These are phyloP conservation scores for Rafetus swinhoei DNA, from an alignment of 2,113 vertebrate genomes.

Conservation along the genomic window DNA sequence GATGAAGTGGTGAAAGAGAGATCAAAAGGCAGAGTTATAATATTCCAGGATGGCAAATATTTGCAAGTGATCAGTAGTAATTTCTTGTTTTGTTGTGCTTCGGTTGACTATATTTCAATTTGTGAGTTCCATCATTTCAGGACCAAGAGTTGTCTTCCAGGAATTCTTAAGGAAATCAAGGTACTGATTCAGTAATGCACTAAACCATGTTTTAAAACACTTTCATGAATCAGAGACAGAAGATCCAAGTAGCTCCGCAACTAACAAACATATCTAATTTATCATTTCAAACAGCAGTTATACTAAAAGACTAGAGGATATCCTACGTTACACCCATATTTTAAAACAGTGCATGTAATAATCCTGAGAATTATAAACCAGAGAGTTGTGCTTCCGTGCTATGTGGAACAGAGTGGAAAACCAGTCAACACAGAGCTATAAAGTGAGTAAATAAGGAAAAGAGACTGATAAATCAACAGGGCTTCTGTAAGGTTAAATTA, in stretches of 20 bases:
- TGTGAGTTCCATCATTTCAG: not conserved
- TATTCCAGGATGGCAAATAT: constrained; percentile 2
- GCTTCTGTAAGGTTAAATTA: not conserved
- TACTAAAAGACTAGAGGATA: not conserved
- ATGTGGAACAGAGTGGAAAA: not conserved
- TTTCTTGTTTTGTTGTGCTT: constrained; percentile 36
- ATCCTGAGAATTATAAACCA: not conserved
- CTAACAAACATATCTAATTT: not conserved
- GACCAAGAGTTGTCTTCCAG: constrained; percentile 2
- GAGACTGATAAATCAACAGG: not conserved
- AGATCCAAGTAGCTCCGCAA: not conserved
- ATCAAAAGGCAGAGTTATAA: not conserved
- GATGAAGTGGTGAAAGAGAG: not conserved
- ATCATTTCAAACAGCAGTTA: not conserved
- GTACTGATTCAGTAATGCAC: constrained; percentile 20
- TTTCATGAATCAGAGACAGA: constrained; percentile 18
- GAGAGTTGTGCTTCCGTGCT: not conserved
- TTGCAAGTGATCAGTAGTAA: constrained; percentile 31
- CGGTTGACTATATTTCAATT: not conserved
- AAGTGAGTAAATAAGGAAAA: constrained; percentile 2
- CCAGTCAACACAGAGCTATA: not conserved
- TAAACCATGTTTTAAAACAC: constrained; percentile 4
- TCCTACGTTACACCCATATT: not conserved
- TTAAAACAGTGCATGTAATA: not conserved
- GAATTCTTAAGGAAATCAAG: constrained; percentile 2